Percentiles rank a stretch among this genome's conserved stretches.
Conservation (phyloP, 2,888 invertebrate genomes). For the Sepiola atlantica region DNA sequence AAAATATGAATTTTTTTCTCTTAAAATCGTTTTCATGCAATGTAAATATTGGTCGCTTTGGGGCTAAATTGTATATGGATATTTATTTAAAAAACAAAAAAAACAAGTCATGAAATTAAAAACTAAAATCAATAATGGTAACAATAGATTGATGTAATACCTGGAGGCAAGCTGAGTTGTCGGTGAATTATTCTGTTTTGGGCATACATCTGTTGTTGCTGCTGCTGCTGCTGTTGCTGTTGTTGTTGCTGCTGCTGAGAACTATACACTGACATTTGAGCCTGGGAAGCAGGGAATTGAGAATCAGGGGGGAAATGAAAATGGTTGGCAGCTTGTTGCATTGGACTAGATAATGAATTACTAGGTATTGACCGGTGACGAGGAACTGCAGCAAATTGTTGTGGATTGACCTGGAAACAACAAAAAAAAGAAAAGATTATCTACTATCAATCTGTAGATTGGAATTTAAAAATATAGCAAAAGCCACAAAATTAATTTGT, state of each 20-base stretch:
- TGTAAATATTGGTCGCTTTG: too few species aligned
- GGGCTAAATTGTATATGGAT: too few species aligned
- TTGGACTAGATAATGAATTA: constrained; percentile 59
- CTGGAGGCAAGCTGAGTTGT: constrained; percentile 63
- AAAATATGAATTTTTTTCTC: too few species aligned
- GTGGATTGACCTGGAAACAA: constrained; percentile 13
- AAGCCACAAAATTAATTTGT: not conserved
- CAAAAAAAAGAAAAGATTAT: not conserved
- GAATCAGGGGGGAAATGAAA: constrained; percentile 63
- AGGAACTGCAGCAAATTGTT: constrained; percentile 56
- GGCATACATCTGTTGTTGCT: constrained; percentile 65
- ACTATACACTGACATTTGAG: constrained; percentile 52
- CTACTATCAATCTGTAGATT: not conserved
- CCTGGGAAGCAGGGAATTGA: constrained; percentile 59
- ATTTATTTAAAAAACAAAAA: not conserved
- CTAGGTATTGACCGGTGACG: constrained; percentile 66
- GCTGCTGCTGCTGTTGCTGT: constrained; percentile 75
- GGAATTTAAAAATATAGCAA: not conserved
- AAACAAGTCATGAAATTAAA: not conserved
- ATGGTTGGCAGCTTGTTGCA: constrained; percentile 53
- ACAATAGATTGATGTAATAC: constrained; percentile 50
- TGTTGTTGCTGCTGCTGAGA: constrained; percentile 58
- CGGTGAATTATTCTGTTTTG: constrained; percentile 64
- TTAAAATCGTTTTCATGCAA: too few species aligned
- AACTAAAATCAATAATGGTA: not conserved